Percentiles rank a stretch among this genome's conserved stretches.
These are phyloP conservation scores for Rhombomys opimus DNA, from an alignment of 2,113 vertebrate species.

Conservation along the genomic window DNA sequence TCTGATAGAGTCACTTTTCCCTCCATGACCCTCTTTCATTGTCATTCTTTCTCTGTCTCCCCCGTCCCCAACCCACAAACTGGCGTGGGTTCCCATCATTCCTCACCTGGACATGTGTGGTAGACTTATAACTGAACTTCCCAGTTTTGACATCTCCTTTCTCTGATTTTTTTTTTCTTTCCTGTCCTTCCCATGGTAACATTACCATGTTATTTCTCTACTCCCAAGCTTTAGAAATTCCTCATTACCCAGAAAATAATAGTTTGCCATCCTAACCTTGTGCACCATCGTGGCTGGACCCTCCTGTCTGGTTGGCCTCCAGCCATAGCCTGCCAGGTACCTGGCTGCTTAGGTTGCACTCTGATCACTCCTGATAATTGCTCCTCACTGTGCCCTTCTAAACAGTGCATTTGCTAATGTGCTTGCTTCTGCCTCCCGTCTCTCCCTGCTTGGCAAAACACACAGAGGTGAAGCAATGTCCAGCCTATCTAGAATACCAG, in stretches of 20 bases:
- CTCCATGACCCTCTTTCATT: not conserved
- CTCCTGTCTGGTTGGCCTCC: not conserved
- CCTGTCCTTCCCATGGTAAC: not conserved
- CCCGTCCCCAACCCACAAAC: not conserved
- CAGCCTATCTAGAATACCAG: not conserved
- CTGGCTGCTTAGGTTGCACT: not conserved
- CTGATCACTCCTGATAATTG: not conserved
- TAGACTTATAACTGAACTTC: not conserved
- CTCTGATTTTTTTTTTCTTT: not conserved
- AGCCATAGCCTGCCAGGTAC: not conserved
- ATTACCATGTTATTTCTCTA: not conserved
- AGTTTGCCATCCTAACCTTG: not conserved
- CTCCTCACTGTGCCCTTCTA: not conserved
- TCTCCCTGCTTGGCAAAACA: slow-evolving; percentile 3
- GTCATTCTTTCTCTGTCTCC: not conserved
- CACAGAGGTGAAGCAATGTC: not conserved
- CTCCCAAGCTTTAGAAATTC: not conserved
- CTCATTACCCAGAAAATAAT: not conserved
- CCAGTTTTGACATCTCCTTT: not conserved
- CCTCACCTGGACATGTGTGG: not conserved
- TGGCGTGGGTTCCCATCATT: not conserved
- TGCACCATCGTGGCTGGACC: not conserved
- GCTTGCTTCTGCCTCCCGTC: not conserved
- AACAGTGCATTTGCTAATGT: not conserved
- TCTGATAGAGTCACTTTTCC: not conserved